A percentile compares a stretch with the other conserved stretches of the same genome.
Evolutionary conservation across 1,140 invertebrate species (phyloP).

Genomic region (Trissolcus basalis): DNA sequence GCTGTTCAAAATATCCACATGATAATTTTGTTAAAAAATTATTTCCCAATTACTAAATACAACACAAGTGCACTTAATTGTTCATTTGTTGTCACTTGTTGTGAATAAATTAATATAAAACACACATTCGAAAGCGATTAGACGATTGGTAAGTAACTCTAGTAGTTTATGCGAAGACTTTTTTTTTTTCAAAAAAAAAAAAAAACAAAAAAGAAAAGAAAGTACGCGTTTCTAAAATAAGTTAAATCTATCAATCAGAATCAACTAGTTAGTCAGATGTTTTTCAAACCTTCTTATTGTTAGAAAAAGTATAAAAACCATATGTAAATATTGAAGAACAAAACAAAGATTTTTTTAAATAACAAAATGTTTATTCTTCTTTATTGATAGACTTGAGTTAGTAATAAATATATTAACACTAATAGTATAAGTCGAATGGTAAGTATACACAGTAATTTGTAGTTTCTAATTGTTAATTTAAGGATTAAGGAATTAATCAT

Average conservation of each 20-base stretch:
- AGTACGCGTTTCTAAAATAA: not conserved
- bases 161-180: too few relatives aligned
- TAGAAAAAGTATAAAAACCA: too few relatives aligned
- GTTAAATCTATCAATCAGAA: too few relatives aligned
- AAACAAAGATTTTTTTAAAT: not conserved
- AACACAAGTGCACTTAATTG: too few relatives aligned
- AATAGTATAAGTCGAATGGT: conserved; percentile 22
- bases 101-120: not conserved
- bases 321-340: too few relatives aligned
- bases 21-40: too few relatives aligned
- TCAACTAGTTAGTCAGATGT: too few relatives aligned
- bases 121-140: not conserved
- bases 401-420: not conserved
- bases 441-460: conserved; percentile 45
- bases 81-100: conserved; percentile 1
- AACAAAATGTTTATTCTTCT: not conserved
- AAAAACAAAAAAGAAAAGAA: conserved; percentile 4
- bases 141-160: too few relatives aligned
- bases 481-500: conserved; percentile 1
- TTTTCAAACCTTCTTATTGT: too few relatives aligned
- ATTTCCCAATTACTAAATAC: too few relatives aligned
- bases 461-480: conserved; percentile 23
- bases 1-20: too few relatives aligned
- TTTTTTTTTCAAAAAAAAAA: conserved; percentile 5
- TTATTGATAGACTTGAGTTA: not conserved